Conservation (phyloP, 2,888 invertebrate genomes). For the Cepaea hortensis region DNA sequence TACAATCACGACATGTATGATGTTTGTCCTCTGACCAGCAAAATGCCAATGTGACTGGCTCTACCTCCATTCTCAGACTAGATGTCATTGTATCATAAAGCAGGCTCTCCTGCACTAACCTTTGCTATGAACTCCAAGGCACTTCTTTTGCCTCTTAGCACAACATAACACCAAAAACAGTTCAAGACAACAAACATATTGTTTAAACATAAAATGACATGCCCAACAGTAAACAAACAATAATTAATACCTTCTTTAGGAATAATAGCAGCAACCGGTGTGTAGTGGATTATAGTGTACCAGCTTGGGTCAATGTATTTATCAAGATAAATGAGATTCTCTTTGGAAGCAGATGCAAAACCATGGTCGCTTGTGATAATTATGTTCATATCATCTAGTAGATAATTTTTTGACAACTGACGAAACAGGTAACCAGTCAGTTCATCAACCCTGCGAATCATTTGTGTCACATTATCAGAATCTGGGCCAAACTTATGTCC, state of each 20-base stretch:
- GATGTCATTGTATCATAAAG: too few relatives aligned
- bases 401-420: slow-evolving; percentile 77
- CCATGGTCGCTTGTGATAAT: slow-evolving; percentile 86
- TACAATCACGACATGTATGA: too few relatives aligned
- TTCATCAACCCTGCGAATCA: slow-evolving; percentile 77
- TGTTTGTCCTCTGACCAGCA: too few relatives aligned
- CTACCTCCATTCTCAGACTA: too few relatives aligned
- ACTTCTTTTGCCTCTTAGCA: too few relatives aligned
- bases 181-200: slow-evolving; percentile 74
- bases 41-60: too few relatives aligned
- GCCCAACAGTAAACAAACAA: slow-evolving; percentile 12
- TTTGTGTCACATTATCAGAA: slow-evolving; percentile 75
- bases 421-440: slow-evolving; percentile 78
- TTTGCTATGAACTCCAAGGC: too few relatives aligned
- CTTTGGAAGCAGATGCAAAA: slow-evolving; percentile 79
- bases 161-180: too few relatives aligned
- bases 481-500: slow-evolving; percentile 80
- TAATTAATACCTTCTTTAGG: slow-evolving; percentile 76
- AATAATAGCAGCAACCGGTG: slow-evolving; percentile 81
- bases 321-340: slow-evolving; percentile 63
- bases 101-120: too few relatives aligned
- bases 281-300: slow-evolving; percentile 77
- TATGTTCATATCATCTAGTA: slow-evolving; percentile 81
- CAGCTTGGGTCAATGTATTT: slow-evolving; percentile 56
- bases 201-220: slow-evolving; percentile 66